These are phyloP conservation scores for Sciurus niger DNA, from an alignment of 2,113 vertebrate species.

Conservation along the genomic window DNA sequence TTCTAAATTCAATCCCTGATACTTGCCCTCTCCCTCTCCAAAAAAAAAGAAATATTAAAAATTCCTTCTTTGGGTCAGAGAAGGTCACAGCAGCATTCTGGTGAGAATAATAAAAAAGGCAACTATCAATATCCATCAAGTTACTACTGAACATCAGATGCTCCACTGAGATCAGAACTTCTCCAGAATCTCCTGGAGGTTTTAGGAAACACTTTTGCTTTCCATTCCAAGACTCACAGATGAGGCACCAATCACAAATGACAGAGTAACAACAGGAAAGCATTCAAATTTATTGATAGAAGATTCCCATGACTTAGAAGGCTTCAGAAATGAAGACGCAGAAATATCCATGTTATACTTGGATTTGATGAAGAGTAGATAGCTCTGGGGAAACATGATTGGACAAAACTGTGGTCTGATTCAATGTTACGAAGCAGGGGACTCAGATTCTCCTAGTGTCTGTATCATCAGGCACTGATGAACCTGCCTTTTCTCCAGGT, in stretches of 20 bases:
- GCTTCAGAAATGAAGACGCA: neutral
- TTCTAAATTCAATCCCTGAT: no score
- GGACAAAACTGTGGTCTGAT: neutral
- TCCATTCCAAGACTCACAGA: neutral
- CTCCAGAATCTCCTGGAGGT: neutral
- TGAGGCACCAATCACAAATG: neutral
- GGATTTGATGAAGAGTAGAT: neutral
- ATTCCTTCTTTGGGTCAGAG: neutral
- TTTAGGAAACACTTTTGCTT: slow-evolving; percentile 40
- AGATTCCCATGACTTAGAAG: neutral
- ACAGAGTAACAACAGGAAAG: neutral
- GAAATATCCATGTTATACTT: neutral
- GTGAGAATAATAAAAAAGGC: neutral
- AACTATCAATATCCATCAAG: slow-evolving; percentile 20
- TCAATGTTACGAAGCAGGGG: neutral
- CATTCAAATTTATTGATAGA: neutral
- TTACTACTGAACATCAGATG: neutral
- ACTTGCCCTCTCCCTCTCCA: no score
- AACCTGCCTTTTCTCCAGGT: neutral
- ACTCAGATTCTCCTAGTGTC: neutral
- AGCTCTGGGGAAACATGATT: neutral
- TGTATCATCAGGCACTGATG: neutral
- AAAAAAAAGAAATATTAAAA: neutral
- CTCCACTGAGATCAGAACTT: slow-evolving; percentile 3
- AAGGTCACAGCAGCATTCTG: neutral